Evolutionary conservation across 2,888 invertebrate genomes (phyloP), one percentile per base, ranked within the genome.

Genomic region (Drosophila monieri): DNA sequence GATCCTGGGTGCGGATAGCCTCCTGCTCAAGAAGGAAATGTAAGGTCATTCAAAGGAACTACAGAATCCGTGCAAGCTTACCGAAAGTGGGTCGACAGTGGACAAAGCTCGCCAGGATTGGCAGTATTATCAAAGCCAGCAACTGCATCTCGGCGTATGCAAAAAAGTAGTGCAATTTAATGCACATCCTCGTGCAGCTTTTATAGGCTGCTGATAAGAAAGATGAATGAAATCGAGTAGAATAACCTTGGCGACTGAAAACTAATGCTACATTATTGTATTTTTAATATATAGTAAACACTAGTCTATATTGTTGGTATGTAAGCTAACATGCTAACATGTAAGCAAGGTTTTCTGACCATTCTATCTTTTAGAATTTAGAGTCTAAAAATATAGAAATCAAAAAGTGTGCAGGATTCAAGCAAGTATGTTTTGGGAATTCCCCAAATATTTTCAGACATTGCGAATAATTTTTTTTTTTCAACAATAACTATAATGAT

Each of bases 81-180:
- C 76, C 89, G 9, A 89, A 87, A 6, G 88, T 88, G 6, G 88
- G 88, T 6, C 76, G 77, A 0, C 74, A 72, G 10, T 55, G 35
- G 2, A 39, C 61, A 25, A 44, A 48, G 10, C 69, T 18, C 48
- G 60, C 43, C 18, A 72, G 9, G 18, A 65, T 15, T 14, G 66
- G 25, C 18, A 74, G 18, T 4, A 69, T 21, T 67, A 48, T 66
- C 54, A 68, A 61, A 23, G 32, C 32, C 0, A 48, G 58, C 15
- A 56, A 70, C 30, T 77, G 62, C 80, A 86, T 80, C 65, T 59
- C 65, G 37, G 18, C 15, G 44, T 47, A 30, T 6, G 30, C 23
- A n/a, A 51, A 35, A 58, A 18, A 8, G 44, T 37, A 68, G 69
- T 49, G 49, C 14, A 21, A 18, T 8, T 25, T 18, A 6, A 9